Conservation (phyloP, 2,888 invertebrate species). For the Mythimna loreyi region DNA sequence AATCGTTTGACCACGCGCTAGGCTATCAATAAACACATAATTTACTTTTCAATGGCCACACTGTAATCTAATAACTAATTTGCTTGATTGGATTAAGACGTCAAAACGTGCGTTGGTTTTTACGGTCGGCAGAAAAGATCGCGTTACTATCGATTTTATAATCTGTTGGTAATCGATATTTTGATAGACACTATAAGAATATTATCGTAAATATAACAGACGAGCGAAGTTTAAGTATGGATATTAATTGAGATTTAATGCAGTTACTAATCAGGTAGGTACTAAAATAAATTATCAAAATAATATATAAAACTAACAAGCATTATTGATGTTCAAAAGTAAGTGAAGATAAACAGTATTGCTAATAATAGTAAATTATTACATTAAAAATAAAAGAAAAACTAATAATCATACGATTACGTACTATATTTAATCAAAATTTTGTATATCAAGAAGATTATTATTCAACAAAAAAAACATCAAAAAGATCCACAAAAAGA, state of each 20-base stretch:
- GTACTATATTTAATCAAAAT: neutral
- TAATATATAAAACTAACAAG: neutral
- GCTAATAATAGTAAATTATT: too few species aligned
- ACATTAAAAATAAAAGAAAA: neutral
- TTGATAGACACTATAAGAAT: constrained; percentile 38
- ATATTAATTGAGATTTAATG: neutral
- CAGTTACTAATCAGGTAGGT: too few species aligned
- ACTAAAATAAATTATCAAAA: neutral
- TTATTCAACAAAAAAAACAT: too few species aligned
- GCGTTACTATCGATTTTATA: constrained; percentile 70
- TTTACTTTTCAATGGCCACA: constrained; percentile 73
- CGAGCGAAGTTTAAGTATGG: neutral
- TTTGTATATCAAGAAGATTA: too few species aligned
- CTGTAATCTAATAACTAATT: constrained; percentile 84
- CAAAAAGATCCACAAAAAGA: constrained; percentile 35
- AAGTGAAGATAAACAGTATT: neutral
- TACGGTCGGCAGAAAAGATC: constrained; percentile 87
- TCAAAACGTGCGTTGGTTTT: constrained; percentile 81
- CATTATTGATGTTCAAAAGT: too few species aligned
- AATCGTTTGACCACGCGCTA: constrained; percentile 75
- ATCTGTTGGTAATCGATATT: constrained; percentile 74
- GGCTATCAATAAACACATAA: constrained; percentile 78
- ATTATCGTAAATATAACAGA: constrained; percentile 2
- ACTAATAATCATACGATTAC: too few species aligned
- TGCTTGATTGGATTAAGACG: constrained; percentile 89